Base-by-base conservation (phyloP, 2,888 invertebrate genomes). In the Apotomis betuletana region DNA sequence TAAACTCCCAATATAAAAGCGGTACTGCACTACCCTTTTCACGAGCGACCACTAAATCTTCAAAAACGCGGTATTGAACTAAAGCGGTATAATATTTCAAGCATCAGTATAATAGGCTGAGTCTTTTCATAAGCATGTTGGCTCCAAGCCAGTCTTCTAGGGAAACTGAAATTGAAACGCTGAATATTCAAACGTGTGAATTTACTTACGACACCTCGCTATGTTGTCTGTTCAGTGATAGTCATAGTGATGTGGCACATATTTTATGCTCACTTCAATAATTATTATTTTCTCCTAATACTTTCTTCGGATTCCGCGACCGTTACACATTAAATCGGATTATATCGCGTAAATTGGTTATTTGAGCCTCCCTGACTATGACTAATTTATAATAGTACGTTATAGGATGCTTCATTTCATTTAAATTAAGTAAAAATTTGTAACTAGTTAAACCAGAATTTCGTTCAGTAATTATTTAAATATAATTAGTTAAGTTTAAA, bases 101-200 rank as follows among this genome's bases (percentile, higher is more conserved):
- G 46, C 55, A 65, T 65, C 65, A 55, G 44, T 57, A 65, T 65
- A 65, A 65, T 65, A 65, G 65, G 65, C 65, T 68, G 60, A 55
- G 59, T 60, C 70, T 55, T 70, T 70, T 60, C 70, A 70, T 67
- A 67, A 70, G 70, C 70, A 61, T 49, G 49, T 61, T 70, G 64
- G 65, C 59, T 55, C 12, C n/a, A 10, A 15, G 65, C 71, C 71
- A 71, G 67, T 67, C 67, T 51, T 67, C 38, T 61, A 49, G 55
- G 57, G 27, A 61, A 71, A 67, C 55, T 67, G 55, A 67, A 62
- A 71, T 71, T 67, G 67, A 61, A 71, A 46, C 54, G 55, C 71
- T 71, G 71, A 61, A 71, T 62, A 67, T 62, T 67, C 67, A 58
- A 65, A 70, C 61, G 67, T 67, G 67, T 36, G 67, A 67, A 71